Evolutionary conservation across 1,140 invertebrate genomes (phyloP), one percentile per base, ranked within the genome.

Genomic region (Drosophila sechellia): DNA sequence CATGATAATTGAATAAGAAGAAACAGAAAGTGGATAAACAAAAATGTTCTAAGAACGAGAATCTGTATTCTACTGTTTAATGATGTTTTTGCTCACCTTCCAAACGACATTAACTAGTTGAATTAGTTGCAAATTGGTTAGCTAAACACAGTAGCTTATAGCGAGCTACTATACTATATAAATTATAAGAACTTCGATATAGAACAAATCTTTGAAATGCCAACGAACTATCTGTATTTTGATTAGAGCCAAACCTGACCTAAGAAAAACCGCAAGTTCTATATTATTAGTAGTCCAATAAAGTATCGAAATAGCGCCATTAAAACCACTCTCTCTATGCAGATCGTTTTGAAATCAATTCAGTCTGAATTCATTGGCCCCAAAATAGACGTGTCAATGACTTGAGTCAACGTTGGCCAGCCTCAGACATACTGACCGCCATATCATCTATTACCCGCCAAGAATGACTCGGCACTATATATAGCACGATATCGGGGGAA

Each of bases 371-470:
- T 59, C 60, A 63, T 63, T 63, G 60, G 55, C 55, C 59, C 56
- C 46, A 65, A 65, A 68, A 42, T 45, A 65, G 46, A 65, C 46
- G 64, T 68, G 64, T 68, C 64, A 68, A 68, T 68, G 59, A 68
- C 64, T 68, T 43, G 37, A 27, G 27, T 65, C 37, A 35, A 65
- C 31, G 34, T 35, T 48, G 8, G 20, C 59, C 49, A 61, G 46
- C 11, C 27, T 10, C 45, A 27, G 34, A 15, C 43, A 31, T 10
- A 22, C 8, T 31, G 39, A 25, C 40, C 53, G 39, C 48, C 48
- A 31, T 49, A 17, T 48, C 27, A 48, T 2, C 48, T 49, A 17
- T 46, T 46, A 46, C 1, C 45, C 45, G 25, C 22, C n/a, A 27
- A 27, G 35, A 61, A 40, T 63, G 64, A 68, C 46, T 43, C 40